These are phyloP conservation scores for Heteronetta atricapilla DNA, from an alignment of 2,113 vertebrate genomes.

Conservation along the genomic window DNA sequence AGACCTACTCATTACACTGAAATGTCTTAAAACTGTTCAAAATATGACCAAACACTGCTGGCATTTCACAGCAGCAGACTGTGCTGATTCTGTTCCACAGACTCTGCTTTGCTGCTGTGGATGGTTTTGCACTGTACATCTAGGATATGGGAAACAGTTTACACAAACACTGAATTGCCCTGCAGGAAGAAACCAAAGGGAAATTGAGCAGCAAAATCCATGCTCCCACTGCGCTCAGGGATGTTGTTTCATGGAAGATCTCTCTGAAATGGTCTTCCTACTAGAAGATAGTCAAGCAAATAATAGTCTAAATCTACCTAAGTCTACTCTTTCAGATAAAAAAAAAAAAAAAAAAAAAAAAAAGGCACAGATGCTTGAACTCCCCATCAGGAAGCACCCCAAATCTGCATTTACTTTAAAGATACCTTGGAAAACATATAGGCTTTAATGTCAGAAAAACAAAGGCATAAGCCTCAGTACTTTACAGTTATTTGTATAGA, in stretches of 20 bases:
- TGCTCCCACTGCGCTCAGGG: neutral
- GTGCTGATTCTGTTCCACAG: neutral
- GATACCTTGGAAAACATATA: neutral
- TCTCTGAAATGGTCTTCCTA: neutral
- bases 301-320: neutral
- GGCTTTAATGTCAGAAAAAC: neutral
- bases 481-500: neutral
- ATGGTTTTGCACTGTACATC: neutral
- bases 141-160: neutral
- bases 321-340: neutral
- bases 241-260: neutral
- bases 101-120: neutral
- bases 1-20: neutral
- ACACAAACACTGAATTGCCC: neutral
- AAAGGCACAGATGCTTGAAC: neutral
- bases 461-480: neutral
- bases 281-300: neutral
- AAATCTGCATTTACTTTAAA: neutral
- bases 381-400: neutral
- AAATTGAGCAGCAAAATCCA: neutral
- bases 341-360: neutral
- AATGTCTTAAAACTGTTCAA: neutral
- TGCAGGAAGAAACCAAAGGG: neutral
- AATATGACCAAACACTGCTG: neutral
- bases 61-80: neutral